Conservation (phyloP, 2,797 vertebrate species). For the Notamacropus eugenii region DNA sequence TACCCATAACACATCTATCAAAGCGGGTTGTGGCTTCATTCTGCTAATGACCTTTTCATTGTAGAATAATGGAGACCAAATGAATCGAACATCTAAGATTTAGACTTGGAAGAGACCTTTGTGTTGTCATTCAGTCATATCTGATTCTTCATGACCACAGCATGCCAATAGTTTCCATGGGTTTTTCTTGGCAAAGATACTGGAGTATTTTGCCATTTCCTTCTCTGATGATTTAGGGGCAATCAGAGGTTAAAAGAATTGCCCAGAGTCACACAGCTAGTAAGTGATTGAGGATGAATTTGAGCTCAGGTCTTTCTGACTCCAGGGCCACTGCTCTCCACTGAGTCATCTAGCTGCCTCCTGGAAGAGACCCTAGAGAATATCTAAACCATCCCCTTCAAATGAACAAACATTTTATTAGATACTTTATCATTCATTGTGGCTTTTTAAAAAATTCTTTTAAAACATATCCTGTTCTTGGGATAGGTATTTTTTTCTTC, state of each 20-base stretch:
- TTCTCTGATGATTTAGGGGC: neutral
- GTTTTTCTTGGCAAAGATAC: neutral
- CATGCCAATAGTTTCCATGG: neutral
- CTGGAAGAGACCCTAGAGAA: neutral
- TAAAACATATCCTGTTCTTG: neutral
- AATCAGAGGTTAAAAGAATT: neutral
- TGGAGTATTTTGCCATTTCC: neutral
- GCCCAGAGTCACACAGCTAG: no score
- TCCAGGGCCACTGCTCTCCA: neutral
- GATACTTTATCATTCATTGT: neutral
- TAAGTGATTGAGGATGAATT: neutral
- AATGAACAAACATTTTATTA: neutral
- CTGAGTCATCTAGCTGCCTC: neutral
- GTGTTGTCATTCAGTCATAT: neutral
- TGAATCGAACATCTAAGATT: neutral
- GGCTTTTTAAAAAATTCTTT: neutral
- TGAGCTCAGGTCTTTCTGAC: neutral
- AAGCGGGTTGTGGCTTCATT: neutral
- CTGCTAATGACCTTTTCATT: neutral
- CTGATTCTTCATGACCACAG: neutral
- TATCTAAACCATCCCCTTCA: neutral
- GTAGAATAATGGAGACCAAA: neutral
- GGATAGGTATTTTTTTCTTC: neutral
- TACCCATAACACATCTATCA: neutral
- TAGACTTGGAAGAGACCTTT: neutral